Evolutionary conservation across 2,797 vertebrate genomes (phyloP).

Genomic region (Lutjanus argentimaculatus): DNA sequence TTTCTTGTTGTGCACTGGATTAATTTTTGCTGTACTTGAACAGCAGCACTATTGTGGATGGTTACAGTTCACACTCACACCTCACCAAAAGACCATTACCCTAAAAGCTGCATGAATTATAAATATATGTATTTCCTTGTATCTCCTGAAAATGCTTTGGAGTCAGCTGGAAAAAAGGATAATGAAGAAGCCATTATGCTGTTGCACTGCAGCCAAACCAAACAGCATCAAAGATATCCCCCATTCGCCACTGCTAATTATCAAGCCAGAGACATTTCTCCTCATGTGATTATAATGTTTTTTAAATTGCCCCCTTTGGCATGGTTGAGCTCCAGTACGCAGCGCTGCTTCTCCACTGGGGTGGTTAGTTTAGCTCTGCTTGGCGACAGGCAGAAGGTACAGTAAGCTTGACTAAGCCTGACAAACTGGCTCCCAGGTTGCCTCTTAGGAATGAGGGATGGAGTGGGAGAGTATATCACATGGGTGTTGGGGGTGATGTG

Average conservation of each 20-base stretch:
- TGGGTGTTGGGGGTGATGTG: slow-evolving; percentile 15
- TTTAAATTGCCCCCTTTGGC: slow-evolving; percentile 66
- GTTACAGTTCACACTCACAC: not conserved
- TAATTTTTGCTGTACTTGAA: not conserved
- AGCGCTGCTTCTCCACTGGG: slow-evolving; percentile 28
- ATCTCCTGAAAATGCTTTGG: slow-evolving; percentile 14
- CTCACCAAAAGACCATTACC: not conserved
- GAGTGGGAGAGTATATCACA: slow-evolving; percentile 24
- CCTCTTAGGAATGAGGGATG: slow-evolving; percentile 48
- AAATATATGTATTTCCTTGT: slow-evolving; percentile 12
- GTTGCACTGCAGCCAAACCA: slow-evolving; percentile 53
- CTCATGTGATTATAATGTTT: slow-evolving; percentile 72
- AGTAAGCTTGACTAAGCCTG: slow-evolving; percentile 60
- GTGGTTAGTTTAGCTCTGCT: slow-evolving; percentile 52
- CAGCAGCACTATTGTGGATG: not conserved
- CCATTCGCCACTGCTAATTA: slow-evolving; percentile 65
- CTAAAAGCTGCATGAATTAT: slow-evolving; percentile 39
- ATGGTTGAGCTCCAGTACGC: slow-evolving; percentile 51
- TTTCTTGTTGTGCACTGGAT: not conserved
- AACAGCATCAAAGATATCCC: slow-evolving; percentile 49
- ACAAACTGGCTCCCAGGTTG: slow-evolving; percentile 59
- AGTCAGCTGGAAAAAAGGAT: slow-evolving; percentile 47
- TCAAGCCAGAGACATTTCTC: slow-evolving; percentile 65
- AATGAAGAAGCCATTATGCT: slow-evolving; percentile 54
- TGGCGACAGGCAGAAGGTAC: slow-evolving; percentile 54